These are phyloP conservation scores for Nettapus auritus DNA, from an alignment of 2,113 vertebrate genomes.

Conservation along the genomic window DNA sequence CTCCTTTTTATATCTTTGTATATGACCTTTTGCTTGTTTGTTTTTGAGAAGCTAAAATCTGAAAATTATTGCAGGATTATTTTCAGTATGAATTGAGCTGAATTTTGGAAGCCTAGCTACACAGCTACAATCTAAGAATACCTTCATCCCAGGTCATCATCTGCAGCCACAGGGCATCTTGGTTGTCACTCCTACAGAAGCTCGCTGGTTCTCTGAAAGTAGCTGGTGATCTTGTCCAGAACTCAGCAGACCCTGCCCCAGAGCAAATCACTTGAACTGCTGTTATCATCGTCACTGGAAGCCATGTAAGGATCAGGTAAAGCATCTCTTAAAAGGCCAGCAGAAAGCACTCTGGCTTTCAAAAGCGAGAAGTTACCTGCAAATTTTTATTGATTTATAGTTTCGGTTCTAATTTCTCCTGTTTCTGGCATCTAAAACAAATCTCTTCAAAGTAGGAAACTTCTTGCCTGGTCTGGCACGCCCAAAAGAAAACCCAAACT, in stretches of 20 bases:
- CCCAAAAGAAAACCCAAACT: neutral
- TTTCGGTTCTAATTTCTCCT: neutral
- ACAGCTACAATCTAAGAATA: neutral
- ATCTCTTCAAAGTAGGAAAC: neutral
- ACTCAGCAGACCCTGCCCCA: neutral
- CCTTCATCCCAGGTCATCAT: neutral
- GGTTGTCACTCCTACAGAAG: neutral
- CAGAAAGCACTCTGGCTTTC: neutral
- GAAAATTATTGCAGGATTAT: neutral
- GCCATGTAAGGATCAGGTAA: neutral
- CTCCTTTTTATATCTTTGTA: neutral
- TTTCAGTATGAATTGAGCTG: neutral
- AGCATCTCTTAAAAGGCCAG: neutral
- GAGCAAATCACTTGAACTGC: neutral
- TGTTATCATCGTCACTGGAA: neutral
- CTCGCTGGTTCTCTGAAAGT: neutral
- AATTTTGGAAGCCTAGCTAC: neutral
- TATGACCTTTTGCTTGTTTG: neutral
- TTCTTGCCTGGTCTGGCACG: neutral
- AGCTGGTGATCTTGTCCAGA: neutral
- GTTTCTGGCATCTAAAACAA: neutral
- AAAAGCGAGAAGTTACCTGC: accelerated
- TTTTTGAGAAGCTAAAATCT: neutral
- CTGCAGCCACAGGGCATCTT: neutral
- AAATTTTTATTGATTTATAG: neutral